These are phyloP conservation scores for Eilema sororculum DNA, from an alignment of 2,888 invertebrate genomes.

Conservation along the genomic window DNA sequence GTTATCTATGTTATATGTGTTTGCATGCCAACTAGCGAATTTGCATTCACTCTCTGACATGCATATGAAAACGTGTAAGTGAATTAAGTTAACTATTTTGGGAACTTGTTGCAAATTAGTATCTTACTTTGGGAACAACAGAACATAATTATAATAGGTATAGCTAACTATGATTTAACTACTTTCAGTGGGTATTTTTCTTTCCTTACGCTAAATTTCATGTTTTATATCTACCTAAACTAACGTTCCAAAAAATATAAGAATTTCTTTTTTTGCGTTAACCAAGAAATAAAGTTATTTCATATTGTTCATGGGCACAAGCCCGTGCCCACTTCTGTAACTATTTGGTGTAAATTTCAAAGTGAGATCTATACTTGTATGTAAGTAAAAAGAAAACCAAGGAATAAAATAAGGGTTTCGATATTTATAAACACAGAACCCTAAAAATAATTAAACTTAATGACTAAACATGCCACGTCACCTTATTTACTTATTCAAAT, in stretches of 20 bases:
- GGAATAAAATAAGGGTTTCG: too few relatives aligned
- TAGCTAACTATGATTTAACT: background rate
- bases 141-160: background rate
- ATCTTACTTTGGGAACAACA: background rate
- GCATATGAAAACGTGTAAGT: background rate
- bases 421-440: background rate
- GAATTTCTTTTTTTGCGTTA: background rate
- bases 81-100: background rate
- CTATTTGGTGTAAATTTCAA: too few relatives aligned
- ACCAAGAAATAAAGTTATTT: background rate
- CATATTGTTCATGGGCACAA: too few relatives aligned
- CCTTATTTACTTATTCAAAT: conserved; percentile 4
- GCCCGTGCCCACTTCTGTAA: too few relatives aligned
- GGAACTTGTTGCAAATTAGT: background rate
- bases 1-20: background rate
- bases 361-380: background rate
- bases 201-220: background rate
- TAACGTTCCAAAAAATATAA: too few relatives aligned
- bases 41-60: background rate
- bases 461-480: conserved; percentile 8
- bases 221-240: background rate
- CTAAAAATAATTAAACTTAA: conserved; percentile 13
- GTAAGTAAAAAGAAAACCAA: background rate
- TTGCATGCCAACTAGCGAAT: background rate
- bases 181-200: background rate